These are phyloP conservation scores for Ophioderma brevispina DNA, from an alignment of 35 echinoderm and acorn worm species.

Conservation along the genomic window DNA sequence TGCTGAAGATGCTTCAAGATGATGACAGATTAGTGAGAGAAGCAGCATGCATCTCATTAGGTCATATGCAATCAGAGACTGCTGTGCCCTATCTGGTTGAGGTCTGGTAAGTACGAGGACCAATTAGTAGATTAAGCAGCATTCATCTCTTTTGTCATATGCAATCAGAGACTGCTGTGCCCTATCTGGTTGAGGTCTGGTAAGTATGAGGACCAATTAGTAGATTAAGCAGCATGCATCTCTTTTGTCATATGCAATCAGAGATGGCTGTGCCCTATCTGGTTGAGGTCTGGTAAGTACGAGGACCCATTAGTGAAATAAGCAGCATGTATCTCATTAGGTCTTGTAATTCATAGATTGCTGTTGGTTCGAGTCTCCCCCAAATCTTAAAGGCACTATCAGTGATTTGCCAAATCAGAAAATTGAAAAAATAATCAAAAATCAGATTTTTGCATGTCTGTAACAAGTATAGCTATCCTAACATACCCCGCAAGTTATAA, in stretches of 20 bases:
- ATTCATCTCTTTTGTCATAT: conserved; percentile 86
- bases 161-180: conserved; percentile 70
- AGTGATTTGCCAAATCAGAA: too few species aligned
- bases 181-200: conserved; percentile 69
- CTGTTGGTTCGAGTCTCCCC: too few species aligned
- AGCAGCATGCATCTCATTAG: conserved; percentile 84
- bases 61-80: conserved; percentile 69
- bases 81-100: conserved; percentile 75
- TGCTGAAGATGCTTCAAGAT: conserved; percentile 75
- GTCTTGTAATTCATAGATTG: conserved; percentile 56
- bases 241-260: conserved; percentile 81
- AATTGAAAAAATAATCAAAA: too few species aligned
- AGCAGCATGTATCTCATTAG: conserved; percentile 84
- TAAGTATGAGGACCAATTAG: conserved; percentile 30
- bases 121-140: conserved; percentile 48
- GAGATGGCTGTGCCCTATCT: conserved; percentile 71
- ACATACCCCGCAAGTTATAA: too few species aligned
- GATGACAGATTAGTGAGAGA: conserved; percentile 90
- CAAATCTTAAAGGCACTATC: too few species aligned
- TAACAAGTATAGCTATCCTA: too few species aligned
- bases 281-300: conserved; percentile 74
- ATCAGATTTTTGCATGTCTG: too few species aligned
- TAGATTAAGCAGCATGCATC: conserved; percentile 79
- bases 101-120: conserved; percentile 60
- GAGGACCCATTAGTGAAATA: neutral